phyloP scores from a whole-genome alignment of 2,113 vertebrate genomes.

The Butorides virescens region DNA sequence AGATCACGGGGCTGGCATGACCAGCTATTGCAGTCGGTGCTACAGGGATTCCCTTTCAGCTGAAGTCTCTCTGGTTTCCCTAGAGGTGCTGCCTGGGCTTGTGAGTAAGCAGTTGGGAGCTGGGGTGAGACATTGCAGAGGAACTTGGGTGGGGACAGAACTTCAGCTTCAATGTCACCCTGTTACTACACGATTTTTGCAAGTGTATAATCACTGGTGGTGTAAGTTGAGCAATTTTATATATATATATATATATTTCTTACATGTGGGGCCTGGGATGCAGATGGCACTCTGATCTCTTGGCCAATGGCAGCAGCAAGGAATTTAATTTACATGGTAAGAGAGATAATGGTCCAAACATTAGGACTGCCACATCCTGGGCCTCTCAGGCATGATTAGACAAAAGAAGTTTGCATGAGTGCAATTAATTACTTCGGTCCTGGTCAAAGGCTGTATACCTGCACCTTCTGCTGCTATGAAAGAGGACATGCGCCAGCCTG shows the following conservation, averaged over 20 bases:
- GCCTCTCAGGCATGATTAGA: not conserved
- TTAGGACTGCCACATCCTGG: not conserved
- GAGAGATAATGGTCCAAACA: not conserved
- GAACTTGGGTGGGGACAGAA: not conserved
- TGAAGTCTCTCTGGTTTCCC: not conserved
- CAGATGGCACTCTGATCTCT: not conserved
- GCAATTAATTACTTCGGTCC: not conserved
- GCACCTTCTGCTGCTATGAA: not conserved
- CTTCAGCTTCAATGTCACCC: not conserved
- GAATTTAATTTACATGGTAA: not conserved
- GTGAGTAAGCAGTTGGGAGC: not conserved
- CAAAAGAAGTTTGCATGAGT: not conserved
- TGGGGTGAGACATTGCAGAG: not conserved
- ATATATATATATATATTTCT: not conserved
- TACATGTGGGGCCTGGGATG: not conserved
- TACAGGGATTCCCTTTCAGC: not conserved
- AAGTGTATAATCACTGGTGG: not conserved
- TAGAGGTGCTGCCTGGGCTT: not conserved
- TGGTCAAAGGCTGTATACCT: not conserved
- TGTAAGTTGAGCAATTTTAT: not conserved
- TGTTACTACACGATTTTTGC: not conserved
- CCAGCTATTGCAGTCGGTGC: accelerated
- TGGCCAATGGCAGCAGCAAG: not conserved
- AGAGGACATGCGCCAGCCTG: not conserved
- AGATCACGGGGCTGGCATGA: not conserved